phyloP scores from a whole-genome alignment of 2,113 vertebrate species.

The Caretta caretta region DNA sequence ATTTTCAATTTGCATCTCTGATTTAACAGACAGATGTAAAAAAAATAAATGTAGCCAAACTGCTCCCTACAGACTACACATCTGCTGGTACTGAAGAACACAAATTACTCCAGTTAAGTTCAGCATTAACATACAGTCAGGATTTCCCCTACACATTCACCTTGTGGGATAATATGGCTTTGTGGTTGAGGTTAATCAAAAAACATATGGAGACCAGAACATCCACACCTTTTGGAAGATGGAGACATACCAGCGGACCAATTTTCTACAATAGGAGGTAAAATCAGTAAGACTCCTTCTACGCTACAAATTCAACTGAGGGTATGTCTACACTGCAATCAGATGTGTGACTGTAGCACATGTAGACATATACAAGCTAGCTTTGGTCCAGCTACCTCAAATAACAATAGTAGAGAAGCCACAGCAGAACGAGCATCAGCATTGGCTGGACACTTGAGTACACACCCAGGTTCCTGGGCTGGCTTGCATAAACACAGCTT shows the following conservation, averaged over 20 bases:
- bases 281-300: background rate
- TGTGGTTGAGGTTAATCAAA: background rate
- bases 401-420: background rate
- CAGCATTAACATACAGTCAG: background rate
- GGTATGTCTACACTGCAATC: background rate
- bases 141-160: background rate
- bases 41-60: background rate
- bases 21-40: background rate
- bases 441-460: background rate
- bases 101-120: background rate
- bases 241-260: background rate
- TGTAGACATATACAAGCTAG: background rate
- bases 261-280: background rate
- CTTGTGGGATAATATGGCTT: background rate
- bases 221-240: accelerated
- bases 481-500: background rate
- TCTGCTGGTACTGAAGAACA: background rate
- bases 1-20: background rate
- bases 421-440: background rate
- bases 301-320: background rate
- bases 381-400: background rate
- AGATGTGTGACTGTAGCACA: background rate
- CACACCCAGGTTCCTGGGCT: background rate
- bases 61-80: background rate
- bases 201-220: background rate